Evolutionary conservation across 2,888 invertebrate species (phyloP).

Genomic region (Tetheella fluctuosa): DNA sequence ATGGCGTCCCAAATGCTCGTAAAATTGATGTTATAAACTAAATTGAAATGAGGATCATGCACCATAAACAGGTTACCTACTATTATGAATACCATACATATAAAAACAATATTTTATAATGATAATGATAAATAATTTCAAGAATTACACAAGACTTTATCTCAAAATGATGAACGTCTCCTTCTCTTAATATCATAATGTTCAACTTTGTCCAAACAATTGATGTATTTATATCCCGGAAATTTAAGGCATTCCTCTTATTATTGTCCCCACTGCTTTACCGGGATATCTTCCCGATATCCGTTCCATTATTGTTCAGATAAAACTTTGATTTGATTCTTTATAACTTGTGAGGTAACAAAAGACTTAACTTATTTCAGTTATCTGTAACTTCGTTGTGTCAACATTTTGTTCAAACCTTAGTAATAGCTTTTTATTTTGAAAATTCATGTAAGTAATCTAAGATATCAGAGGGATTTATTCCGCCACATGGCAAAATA

Average conservation of each 20-base stretch:
- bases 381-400: conserved; percentile 63
- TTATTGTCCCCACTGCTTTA: conserved; percentile 61
- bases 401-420: conserved; percentile 2
- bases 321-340: conserved; percentile 81
- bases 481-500: too few relatives aligned
- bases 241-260: conserved; percentile 39
- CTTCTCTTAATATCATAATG: too few relatives aligned
- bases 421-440: background rate
- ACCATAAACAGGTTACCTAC: too few relatives aligned
- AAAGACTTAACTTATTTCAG: conserved; percentile 50
- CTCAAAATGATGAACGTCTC: too few relatives aligned
- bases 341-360: conserved; percentile 64
- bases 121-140: background rate
- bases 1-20: too few relatives aligned
- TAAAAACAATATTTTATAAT: too few relatives aligned
- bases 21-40: too few relatives aligned
- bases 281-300: conserved; percentile 69
- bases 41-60: too few relatives aligned
- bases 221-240: conserved; percentile 25
- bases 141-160: background rate
- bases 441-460: too few relatives aligned
- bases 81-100: too few relatives aligned
- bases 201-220: conserved; percentile 22
- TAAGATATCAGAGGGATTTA: too few relatives aligned
- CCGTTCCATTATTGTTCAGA: conserved; percentile 75